Conservation (phyloP, 1,140 invertebrate genomes). For the Oncopeltus fasciatus region DNA sequence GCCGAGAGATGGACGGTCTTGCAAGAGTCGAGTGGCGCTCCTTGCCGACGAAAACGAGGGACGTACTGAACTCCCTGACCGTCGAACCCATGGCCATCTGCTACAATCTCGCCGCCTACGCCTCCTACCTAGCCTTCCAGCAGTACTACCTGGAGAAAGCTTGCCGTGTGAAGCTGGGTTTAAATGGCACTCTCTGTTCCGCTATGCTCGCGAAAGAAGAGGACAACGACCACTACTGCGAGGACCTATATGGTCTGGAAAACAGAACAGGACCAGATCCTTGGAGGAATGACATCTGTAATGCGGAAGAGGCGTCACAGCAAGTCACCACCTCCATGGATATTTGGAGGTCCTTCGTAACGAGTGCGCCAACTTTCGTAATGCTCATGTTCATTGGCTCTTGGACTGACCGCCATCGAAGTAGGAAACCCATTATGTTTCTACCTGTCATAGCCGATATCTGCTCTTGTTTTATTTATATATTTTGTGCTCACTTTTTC, state of each 20-base stretch:
- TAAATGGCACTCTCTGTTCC: conserved; percentile 52
- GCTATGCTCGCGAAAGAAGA: conserved; percentile 50
- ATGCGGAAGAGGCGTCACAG: conserved; percentile 52
- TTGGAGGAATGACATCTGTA: not conserved
- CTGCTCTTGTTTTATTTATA: conserved; percentile 54
- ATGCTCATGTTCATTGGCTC: conserved; percentile 58
- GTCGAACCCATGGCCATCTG: conserved; percentile 65
- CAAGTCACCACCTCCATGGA: conserved; percentile 59
- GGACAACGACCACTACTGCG: not conserved
- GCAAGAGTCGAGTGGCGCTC: conserved; percentile 19
- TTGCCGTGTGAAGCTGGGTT: conserved; percentile 60
- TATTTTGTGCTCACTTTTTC: conserved; percentile 64
- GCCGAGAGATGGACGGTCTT: not conserved
- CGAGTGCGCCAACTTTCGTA: conserved; percentile 55
- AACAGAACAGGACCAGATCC: not conserved
- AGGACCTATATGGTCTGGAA: conserved; percentile 41
- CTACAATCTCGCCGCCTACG: conserved; percentile 65
- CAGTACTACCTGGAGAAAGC: conserved; percentile 75
- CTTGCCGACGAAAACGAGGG: conserved; percentile 26
- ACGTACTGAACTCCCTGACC: conserved; percentile 44
- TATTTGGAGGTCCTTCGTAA: conserved; percentile 65
- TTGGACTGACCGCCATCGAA: conserved; percentile 35
- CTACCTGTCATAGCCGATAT: conserved; percentile 69
- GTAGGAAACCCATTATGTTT: conserved; percentile 69
- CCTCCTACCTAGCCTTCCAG: conserved; percentile 60